Evolutionary conservation across 2,888 invertebrate genomes (phyloP), one percentile per base, ranked within the genome.

Genomic region (Drosophila algonquin): DNA sequence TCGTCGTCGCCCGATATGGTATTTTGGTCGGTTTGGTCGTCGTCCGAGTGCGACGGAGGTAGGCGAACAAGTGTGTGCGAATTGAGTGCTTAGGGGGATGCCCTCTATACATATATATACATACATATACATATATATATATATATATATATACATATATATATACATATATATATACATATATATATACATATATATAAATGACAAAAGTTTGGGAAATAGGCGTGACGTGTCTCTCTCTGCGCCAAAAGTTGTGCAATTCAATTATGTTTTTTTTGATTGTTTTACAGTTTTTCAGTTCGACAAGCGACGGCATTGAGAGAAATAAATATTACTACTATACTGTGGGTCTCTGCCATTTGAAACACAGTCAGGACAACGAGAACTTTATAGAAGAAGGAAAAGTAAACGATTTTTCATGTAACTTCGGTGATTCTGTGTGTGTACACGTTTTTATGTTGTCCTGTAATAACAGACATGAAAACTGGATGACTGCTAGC

Each of bases 391-490:
- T 50, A 58, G 45, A 58, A 27, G 14, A 12, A 18, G 21, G 35
- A 8, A 54, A 73, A 71, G 69, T 64, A 70, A 82, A 86, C 81
- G 81, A 59, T 73, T 82, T 82, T 87, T 75, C 81, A 67, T 82
- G 88, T 87, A 53, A 30, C 65, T 51, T 57, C 56, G 52, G 40
- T 48, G 32, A 58, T 63, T 58, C 58, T 44, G 21, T 63, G 52
- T 73, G 70, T 69, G 52, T 54, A 55, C 67, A 68, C 67, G 67
- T 70, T 63, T 73, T 67, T 56, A 63, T 63, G 70, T 73, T 85
- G 79, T 77, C 63, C 77, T 69, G 78, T 73, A 80, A 80, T 85
- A 85, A 82, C 81, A 71, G 85, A 76, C 72, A 75, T 69, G 56
- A 64, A 45, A 72, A 45, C 68, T 73, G 57, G 45, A 64, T 57